Evolutionary conservation across 2,888 invertebrate genomes (phyloP), one percentile per base, ranked within the genome.

Genomic region (Rhogogaster chlorosoma): DNA sequence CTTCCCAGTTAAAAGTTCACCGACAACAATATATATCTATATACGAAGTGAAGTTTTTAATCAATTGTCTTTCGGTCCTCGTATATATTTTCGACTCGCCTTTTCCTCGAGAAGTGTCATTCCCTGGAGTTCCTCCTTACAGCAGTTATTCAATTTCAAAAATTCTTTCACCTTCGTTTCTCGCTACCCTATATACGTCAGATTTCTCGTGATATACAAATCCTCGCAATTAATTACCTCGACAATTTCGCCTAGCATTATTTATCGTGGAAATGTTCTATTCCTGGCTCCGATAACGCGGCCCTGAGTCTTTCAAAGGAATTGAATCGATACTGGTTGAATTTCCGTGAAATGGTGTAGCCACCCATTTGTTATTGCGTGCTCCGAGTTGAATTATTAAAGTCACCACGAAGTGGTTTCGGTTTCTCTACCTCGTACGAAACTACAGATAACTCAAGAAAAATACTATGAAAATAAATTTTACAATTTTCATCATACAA

Each of bases 241-340:
- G 12, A 15, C 12, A 15, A 45, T 45, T 45, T 4, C 15, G 15
- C 15, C 15, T 15, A 15, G 15, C 4, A 45, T 45, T 22, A 22
- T 61, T 61, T 26, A 7, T n/a, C 53, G n/a, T n/a, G n/a, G 53
- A 53, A 53, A 26, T 26, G 61, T 22, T 61, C 61, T 61, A 61
- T 61, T 26, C 7, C 67, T 15, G 32, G 67, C 0, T 18, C 18
- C 32, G 67, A 67, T 67, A 67, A 67, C 67, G 18, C 12, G 7
- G 32, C 61, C 26, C 12, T 18, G 32, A 67, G 67, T 67, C 67
- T 67, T 32, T 32, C 67, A 32, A 67, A 67, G 67, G 32, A 32
- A 67, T 67, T 67, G 67, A 67, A 67, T 67, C 67, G 67, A 67
- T 67, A 67, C 18, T 29, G 67, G 67, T 67, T 32, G 67, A 67